Evolutionary conservation across 2,113 vertebrate species (phyloP).

Genomic region (Seriola rivoliana): DNA sequence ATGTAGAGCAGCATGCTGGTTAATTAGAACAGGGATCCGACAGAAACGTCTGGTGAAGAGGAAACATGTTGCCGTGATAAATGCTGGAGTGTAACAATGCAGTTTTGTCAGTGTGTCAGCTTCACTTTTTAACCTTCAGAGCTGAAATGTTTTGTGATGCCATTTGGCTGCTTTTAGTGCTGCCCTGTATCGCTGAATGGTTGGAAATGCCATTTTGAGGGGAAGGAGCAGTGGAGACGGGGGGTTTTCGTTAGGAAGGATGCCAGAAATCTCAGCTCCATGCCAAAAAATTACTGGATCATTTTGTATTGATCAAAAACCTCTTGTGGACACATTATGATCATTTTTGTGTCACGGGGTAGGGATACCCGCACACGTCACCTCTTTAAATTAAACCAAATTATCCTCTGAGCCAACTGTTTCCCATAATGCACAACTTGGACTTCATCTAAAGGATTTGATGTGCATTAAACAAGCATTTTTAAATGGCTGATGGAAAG

Average conservation of each 20-base stretch:
- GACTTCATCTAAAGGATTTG: slow-evolving; percentile 29
- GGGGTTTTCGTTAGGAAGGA: not conserved
- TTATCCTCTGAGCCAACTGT: not conserved
- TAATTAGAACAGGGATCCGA: slow-evolving; percentile 56
- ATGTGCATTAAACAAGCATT: slow-evolving; percentile 45
- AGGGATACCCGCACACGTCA: not conserved
- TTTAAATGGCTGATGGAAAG: slow-evolving; percentile 42
- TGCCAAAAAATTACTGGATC: slow-evolving; percentile 49
- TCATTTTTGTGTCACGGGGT: not conserved
- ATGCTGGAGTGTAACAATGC: slow-evolving; percentile 31
- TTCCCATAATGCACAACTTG: not conserved
- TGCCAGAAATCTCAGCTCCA: slow-evolving; percentile 44
- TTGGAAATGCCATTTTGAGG: slow-evolving; percentile 13
- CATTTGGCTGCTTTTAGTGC: slow-evolving; percentile 41
- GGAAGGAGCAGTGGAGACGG: not conserved
- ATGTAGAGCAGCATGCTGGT: slow-evolving; percentile 44
- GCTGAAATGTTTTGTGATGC: slow-evolving; percentile 9
- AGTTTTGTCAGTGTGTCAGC: slow-evolving; percentile 30
- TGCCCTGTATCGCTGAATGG: slow-evolving; percentile 10
- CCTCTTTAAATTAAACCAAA: slow-evolving; percentile 1
- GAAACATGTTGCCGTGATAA: slow-evolving; percentile 32
- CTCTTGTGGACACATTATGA: slow-evolving; percentile 23
- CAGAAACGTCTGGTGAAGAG: slow-evolving; percentile 27
- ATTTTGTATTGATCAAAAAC: slow-evolving; percentile 58
- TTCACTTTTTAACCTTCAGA: slow-evolving; percentile 39